Conservation (phyloP, 2,888 invertebrate genomes). For the Autographa pulchrina region DNA sequence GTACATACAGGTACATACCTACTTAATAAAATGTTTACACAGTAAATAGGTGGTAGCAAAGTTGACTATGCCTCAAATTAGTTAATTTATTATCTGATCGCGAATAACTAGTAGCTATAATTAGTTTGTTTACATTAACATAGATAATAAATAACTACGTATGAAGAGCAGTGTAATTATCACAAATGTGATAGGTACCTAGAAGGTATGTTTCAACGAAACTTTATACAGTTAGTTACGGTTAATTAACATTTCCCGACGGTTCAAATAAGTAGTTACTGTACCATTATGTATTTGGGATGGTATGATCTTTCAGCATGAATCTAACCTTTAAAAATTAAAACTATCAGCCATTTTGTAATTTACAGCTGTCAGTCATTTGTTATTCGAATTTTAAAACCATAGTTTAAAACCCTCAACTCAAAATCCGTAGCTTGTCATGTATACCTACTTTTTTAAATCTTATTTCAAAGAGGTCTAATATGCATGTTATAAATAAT, state of each 20-base stretch:
- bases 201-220: not conserved
- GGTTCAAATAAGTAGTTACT: slow-evolving; percentile 4
- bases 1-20: too few species aligned
- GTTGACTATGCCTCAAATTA: not conserved
- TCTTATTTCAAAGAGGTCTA: not conserved
- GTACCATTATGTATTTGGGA: not conserved
- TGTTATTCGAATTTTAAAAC: slow-evolving; percentile 1
- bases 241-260: slow-evolving; percentile 4
- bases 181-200: not conserved
- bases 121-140: slow-evolving; percentile 2
- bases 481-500: not conserved
- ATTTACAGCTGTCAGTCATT: not conserved
- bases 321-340: not conserved
- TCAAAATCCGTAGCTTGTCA: not conserved
- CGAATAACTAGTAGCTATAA: not conserved
- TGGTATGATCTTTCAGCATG: slow-evolving; percentile 1
- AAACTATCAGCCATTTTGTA: not conserved
- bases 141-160: slow-evolving; percentile 2
- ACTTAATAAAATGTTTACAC: not conserved
- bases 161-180: not conserved
- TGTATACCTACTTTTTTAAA: too few species aligned
- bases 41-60: not conserved
- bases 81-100: not conserved
- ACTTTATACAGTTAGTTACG: slow-evolving; percentile 4
- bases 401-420: too few species aligned